Base-by-base conservation (phyloP, 2,888 invertebrate species). In the Drosophila nigricruria region DNA sequence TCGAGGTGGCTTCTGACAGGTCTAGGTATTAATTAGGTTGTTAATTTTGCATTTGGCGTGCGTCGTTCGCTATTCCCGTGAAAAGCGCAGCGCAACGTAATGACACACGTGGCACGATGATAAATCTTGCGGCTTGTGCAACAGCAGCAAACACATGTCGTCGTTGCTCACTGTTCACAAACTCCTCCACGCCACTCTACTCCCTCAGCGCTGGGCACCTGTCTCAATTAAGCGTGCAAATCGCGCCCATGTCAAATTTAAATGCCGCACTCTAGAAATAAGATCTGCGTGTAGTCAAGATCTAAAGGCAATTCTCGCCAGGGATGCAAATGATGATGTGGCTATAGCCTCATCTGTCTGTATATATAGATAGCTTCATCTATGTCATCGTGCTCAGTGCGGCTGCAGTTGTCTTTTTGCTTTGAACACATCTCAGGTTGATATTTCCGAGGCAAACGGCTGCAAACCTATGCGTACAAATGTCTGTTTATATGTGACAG, bases 1-100 rank as follows among this genome's bases (percentile, higher is more conserved):
- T 65, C 66, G 85, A 53, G 63, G 71, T 69, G 73, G 65, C 73
- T 70, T 71, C 62, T 71, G 83, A 70, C 73, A 63, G 69, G 67
- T 65, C 84, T 80, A 88, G 82, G 86, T 88, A 92, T 92, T 91
- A 91, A 91, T 91, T 91, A 92, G 91, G 91, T 91, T 92, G 92
- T 91, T 91, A 92, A 91, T 91, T 91, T 90, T 90, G 88, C 90
- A 91, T 90, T 91, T 89, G 86, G 89, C 90, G 84, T 77, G 79
- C 90, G 90, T 88, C 89, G 88, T 70, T 73, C 73, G 83, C 89
- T 76, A 74, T 88, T 86, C 89, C 85, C 85, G 88, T 86, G 88
- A 81, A 90, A 77, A 71, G 50, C 42, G 74, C 88, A 76, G 63
- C 66, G 77, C 70, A 70, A 70, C 60, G 66, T 72, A 75, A 70